phyloP scores from a whole-genome alignment of 2,888 invertebrate genomes.

The Pilophorus perplexus region DNA sequence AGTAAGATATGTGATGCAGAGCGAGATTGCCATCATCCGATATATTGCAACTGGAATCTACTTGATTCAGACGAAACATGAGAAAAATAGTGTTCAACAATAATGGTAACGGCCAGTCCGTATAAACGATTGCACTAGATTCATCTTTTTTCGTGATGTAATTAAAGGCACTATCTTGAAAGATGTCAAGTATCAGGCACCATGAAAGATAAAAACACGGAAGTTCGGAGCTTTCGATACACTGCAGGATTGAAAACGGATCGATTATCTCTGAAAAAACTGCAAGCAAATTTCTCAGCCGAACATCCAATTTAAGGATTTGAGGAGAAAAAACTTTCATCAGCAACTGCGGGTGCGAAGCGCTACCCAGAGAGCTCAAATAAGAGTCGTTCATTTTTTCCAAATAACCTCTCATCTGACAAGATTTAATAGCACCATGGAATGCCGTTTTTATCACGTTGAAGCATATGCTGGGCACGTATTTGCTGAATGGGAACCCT shows the following conservation, averaged over 20 bases:
- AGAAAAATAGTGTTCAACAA: slow-evolving; percentile 50
- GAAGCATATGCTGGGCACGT: slow-evolving; percentile 47
- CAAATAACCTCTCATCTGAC: slow-evolving; percentile 46
- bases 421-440: slow-evolving; percentile 46
- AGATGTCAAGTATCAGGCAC: slow-evolving; percentile 49
- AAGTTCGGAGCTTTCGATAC: slow-evolving; percentile 47
- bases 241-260: slow-evolving; percentile 48
- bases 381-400: slow-evolving; percentile 37
- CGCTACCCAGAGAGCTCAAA: slow-evolving; percentile 24
- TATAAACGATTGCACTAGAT: slow-evolving; percentile 51
- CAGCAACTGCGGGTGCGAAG: slow-evolving; percentile 46
- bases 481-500: slow-evolving; percentile 49
- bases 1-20: slow-evolving; percentile 47
- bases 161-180: slow-evolving; percentile 49
- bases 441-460: slow-evolving; percentile 47
- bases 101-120: slow-evolving; percentile 51
- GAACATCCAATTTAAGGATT: slow-evolving; percentile 51
- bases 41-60: slow-evolving; percentile 49
- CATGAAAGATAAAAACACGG: slow-evolving; percentile 50
- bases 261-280: slow-evolving; percentile 51
- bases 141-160: slow-evolving; percentile 49
- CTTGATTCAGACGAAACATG: slow-evolving; percentile 50
- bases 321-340: slow-evolving; percentile 43
- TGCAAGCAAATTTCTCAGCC: slow-evolving; percentile 52
- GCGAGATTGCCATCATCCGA: slow-evolving; percentile 47